These are phyloP conservation scores for Craseonycteris thonglongyai DNA, from an alignment of 2,113 vertebrate species.

Conservation along the genomic window DNA sequence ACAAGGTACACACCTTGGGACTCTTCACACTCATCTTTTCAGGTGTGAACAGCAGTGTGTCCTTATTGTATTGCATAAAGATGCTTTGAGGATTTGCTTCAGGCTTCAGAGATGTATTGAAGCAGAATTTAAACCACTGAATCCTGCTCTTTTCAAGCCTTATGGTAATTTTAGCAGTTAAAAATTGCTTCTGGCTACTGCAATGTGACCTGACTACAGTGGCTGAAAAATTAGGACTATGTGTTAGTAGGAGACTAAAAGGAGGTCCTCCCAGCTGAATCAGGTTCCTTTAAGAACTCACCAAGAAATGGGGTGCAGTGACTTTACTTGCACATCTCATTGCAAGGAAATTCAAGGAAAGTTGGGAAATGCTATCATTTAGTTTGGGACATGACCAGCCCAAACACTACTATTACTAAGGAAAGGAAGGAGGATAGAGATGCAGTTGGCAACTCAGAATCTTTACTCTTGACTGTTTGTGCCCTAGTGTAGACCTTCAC, in stretches of 20 bases:
- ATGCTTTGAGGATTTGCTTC: not conserved
- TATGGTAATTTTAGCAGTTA: not conserved
- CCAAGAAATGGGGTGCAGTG: not conserved
- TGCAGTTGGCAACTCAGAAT: not conserved
- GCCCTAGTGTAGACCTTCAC: not conserved
- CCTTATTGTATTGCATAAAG: not conserved
- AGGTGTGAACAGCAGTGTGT: not conserved
- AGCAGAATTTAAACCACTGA: not conserved
- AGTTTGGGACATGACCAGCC: not conserved
- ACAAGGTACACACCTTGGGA: not conserved
- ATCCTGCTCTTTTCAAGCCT: not conserved
- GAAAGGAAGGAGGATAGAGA: not conserved
- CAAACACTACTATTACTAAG: not conserved
- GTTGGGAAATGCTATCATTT: not conserved
- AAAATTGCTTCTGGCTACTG: not conserved
- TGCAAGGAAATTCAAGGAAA: not conserved
- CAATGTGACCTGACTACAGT: not conserved
- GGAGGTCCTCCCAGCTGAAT: not conserved
- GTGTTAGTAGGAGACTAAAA: not conserved
- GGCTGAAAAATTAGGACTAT: not conserved
- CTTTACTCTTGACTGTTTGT: not conserved
- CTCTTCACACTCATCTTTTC: not conserved
- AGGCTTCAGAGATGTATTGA: not conserved
- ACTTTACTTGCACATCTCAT: not conserved
- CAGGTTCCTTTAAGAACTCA: not conserved